Conservation (phyloP, 30 jellyfish, hydroid and myxozoan genomes). For the Mastigias papua region DNA sequence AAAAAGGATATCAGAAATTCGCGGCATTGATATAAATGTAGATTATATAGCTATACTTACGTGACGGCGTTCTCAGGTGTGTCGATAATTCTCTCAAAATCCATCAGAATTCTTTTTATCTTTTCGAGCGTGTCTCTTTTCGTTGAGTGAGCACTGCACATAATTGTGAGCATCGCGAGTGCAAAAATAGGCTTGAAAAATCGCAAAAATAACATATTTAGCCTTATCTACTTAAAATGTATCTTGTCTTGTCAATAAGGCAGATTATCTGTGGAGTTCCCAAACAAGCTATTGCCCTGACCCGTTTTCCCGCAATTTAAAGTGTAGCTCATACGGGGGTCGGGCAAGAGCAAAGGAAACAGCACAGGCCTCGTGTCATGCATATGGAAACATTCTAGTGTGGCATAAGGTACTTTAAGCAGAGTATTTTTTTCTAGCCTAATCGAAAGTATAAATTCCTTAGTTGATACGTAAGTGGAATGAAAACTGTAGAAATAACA, state of each 20-base stretch:
- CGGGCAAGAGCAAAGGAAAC: not conserved
- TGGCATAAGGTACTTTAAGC: not conserved
- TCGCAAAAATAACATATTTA: conserved; percentile 24
- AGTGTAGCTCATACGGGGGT: conserved; percentile 19
- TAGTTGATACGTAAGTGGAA: not conserved
- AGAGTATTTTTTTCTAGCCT: not conserved
- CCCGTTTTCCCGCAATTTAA: conserved; percentile 14
- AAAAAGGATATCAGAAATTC: not conserved
- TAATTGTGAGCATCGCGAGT: conserved; percentile 22
- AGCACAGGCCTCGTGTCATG: conserved; percentile 8
- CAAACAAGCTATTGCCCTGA: not conserved
- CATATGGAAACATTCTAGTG: not conserved
- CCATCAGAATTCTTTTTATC: conserved; percentile 37
- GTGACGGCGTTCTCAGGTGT: not conserved
- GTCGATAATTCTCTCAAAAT: conserved; percentile 29
- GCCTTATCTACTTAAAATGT: conserved; percentile 15
- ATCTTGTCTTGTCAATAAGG: conserved; percentile 11
- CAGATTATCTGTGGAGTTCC: not conserved
- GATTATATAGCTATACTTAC: not conserved
- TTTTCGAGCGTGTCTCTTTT: conserved; percentile 9
- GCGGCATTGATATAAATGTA: not conserved
- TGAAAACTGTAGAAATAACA: too few species aligned
- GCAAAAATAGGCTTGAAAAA: conserved; percentile 26
- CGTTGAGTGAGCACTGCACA: conserved; percentile 27
- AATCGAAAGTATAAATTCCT: not conserved